Percentiles rank a stretch among this genome's conserved stretches.
Evolutionary conservation across 2,797 vertebrate species (phyloP).

Genomic region (Paedocypris micromegethes): DNA sequence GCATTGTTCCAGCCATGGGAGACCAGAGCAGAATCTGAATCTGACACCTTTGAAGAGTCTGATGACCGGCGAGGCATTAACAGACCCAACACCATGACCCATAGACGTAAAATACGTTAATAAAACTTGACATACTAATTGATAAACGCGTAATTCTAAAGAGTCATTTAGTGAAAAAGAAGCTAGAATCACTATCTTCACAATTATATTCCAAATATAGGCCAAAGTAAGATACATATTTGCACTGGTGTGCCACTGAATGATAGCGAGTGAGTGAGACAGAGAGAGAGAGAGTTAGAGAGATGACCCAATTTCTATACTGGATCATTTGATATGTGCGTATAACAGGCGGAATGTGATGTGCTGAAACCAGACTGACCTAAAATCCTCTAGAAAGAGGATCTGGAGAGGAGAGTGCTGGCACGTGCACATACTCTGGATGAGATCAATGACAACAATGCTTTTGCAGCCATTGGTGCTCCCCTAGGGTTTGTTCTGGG

Average conservation of each 20-base stretch:
- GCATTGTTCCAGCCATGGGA: slow-evolving; percentile 9
- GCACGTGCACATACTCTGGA: slow-evolving; percentile 2
- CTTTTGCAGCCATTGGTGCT: neutral
- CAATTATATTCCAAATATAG: neutral
- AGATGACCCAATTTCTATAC: slow-evolving; percentile 12
- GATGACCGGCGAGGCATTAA: slow-evolving; percentile 17
- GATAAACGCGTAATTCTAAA: too few species aligned
- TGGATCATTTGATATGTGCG: slow-evolving; percentile 8
- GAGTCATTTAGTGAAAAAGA: too few species aligned
- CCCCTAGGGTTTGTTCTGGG: slow-evolving; percentile 27
- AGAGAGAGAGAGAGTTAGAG: slow-evolving; percentile 4
- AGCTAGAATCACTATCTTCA: neutral
- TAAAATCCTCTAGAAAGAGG: slow-evolving; percentile 1
- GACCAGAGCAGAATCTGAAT: slow-evolving; percentile 35
- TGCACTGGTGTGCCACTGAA: too few species aligned
- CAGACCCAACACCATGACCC: slow-evolving; percentile 8
- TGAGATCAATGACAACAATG: slow-evolving; percentile 6
- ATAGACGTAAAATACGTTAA: neutral
- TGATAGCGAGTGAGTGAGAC: neutral
- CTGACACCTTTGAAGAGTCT: slow-evolving; percentile 32
- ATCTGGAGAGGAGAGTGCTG: neutral
- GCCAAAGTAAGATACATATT: neutral
- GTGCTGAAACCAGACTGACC: slow-evolving; percentile 4
- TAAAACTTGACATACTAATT: neutral
- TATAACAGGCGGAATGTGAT: slow-evolving; percentile 3